Base-by-base conservation (phyloP, 2,113 vertebrate species). In the Bucco capensis region DNA sequence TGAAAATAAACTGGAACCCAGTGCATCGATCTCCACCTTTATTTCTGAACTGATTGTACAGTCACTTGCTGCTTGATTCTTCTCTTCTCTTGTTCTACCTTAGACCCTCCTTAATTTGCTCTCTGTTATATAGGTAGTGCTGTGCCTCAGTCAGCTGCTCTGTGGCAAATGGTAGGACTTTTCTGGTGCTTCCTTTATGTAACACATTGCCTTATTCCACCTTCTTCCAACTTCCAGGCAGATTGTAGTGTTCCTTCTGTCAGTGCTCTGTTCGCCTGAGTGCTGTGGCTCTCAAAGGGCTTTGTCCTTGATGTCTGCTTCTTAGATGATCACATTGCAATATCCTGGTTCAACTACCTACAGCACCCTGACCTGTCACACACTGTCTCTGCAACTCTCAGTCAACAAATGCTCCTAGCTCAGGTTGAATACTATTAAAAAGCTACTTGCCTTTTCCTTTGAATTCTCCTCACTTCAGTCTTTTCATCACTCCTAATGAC, bases 391-490 rank as follows among this genome's bases (percentile, higher is more conserved):
- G 5, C 53, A 73, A 8, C 53, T 74, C 81, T 53, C 49, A 44
- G 35, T 87, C 91, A 88, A 69, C 89, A 89, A 60, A 79, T 60
- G 33, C 84, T 93, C 33, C 22, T 53, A 82, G 61, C 77, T 91
- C 61, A 84, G 70, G 31, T 49, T 89, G 72, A 93, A 50, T 50
- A 71, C 78, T 69, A 66, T 84, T 86, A 56, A 94, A 58, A 92
- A 92, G 11, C 83, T 83, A 10, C 53, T 84, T 91, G 57, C 81
- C 76, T 83, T 89, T 93, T 72, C 51, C 83, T 82, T 84, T 90
- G 73, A 88, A 62, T 86, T 91, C 40, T 73, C 61, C 70, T 88
- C 49, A 56, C 70, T 92, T 89, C 4, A 1, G 54, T 75, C 83
- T 88, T 86, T 88, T 78, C 72, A 92, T 78, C 50, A 30, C 49